Base-by-base conservation (phyloP, 30 jellyfish, hydroid and myxozoan genomes). In the Aurelia aurita region DNA sequence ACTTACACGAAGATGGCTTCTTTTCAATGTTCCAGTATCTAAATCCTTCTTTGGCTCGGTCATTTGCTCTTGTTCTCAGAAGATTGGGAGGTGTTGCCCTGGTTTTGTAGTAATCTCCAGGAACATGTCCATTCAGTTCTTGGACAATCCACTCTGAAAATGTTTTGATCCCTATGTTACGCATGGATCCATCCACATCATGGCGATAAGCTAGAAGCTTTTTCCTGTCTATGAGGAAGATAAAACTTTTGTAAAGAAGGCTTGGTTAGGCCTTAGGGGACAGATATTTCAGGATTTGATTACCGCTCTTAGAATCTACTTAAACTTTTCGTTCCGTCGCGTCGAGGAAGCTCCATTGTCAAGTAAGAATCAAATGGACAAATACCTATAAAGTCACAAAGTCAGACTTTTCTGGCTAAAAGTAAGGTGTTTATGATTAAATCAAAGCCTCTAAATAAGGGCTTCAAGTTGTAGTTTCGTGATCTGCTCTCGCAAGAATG, bases 1-100 rank as follows among this genome's bases (percentile, higher is more conserved):
- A 2, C 93, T 31, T 60, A 83, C 93, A 59, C 25, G 88, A 57
- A 12, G 95, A 73, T 59, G 97, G 89, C 55, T 72, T 90, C 72
- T 67, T 71, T 15, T 91, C 98, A 44, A 82, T 69, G 84, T 57
- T 85, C 98, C 98, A 91, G 73, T 85, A 91, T 54, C 87, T 51
- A 58, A 81, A 80, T 23, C 96, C 93, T 5, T 91, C 96, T 79
- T 60, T 79, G 28, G 98, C 98, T 51, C 98, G 73, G 39, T 73
- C 88, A 35, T 91, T 81, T 7, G 98, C 98, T 19, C 85, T 77
- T 3, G 98, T 91, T 86, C 96, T 66, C 34, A 75, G 23, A 9
- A 81, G 31, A 12, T 61, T 75, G 9, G 88, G 84, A 1, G 70
- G 70, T 7, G 80, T 69, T n/a, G 85, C 34, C 27, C 84, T 69